Evolutionary conservation across 2,888 invertebrate genomes (phyloP), one percentile per base, ranked within the genome.

Genomic region (Linnaemya vulpina): DNA sequence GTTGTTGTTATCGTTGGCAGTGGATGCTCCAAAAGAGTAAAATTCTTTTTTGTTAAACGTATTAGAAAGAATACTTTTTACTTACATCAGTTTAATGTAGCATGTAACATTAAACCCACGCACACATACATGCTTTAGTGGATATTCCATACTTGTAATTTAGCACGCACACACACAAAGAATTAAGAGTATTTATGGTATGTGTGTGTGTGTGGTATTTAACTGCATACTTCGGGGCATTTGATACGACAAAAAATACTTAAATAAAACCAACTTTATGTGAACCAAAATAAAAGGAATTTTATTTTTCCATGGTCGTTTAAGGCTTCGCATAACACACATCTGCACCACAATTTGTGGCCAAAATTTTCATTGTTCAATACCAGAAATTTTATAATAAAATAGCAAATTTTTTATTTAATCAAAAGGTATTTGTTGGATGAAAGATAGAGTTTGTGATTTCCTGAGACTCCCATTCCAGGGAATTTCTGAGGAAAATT

Each of bases 81-180:
- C 30, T 71, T 8, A 20, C 15, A 11, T 60, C 58, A 55, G 25
- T 58, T 73, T 30, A 55, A 20, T 46, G 43, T 43, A 17, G 22
- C 55, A 70, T 40, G 8, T 53, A 17, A 13, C 15, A 17, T 3
- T 9, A 13, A 30, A 43, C 43, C 1, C 25, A 58, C n/a, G 11
- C 20, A 58, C 4, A 46, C 40, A 40, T 15, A 55, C 25, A 46
- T 46, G 1, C 30, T 46, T 67, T 49, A 46, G 22, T 30, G 49
- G 65, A 30, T 49, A 22, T 49, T 67, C 11, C 30, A 49, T 30
- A 67, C 22, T 65, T 25, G 46, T 46, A 15, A 65, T n/a, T 25
- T n/a, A 3, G 15, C 25, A 65, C 46, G 43, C 13, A 43, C 10
- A 46, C 20, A 25, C 9, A 65, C 9, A 13, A 9, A 43, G 8